phyloP scores from a whole-genome alignment of 2,888 invertebrate species.

The Ichneumoninae sp. region DNA sequence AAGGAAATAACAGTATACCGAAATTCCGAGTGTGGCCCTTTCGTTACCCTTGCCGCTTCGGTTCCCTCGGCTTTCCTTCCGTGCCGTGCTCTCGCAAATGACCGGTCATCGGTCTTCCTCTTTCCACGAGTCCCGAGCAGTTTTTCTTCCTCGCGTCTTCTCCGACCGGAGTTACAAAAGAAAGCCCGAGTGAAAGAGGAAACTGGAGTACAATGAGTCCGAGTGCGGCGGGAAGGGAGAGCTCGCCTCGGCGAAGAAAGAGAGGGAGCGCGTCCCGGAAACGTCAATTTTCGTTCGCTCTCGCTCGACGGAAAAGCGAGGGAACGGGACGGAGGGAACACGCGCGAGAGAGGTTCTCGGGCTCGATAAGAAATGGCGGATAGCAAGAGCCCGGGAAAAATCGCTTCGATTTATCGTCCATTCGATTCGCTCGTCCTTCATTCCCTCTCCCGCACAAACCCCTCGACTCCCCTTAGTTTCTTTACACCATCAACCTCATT shows the following conservation, averaged over 20 bases:
- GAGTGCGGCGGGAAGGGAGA: constrained; percentile 3
- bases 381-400: constrained; percentile 42
- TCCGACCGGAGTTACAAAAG: constrained; percentile 44
- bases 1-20: constrained; percentile 49
- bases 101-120: constrained; percentile 55
- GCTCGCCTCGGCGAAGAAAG: not conserved
- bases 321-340: constrained; percentile 62
- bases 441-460: constrained; percentile 37
- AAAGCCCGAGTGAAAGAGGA: constrained; percentile 40
- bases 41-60: constrained; percentile 15
- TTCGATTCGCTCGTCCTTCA: constrained; percentile 62
- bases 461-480: constrained; percentile 49
- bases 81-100: constrained; percentile 54
- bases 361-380: constrained; percentile 60
- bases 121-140: constrained; percentile 19
- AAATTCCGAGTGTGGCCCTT: constrained; percentile 40
- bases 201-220: constrained; percentile 64
- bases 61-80: constrained; percentile 12
- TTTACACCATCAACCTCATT: constrained; percentile 26
- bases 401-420: constrained; percentile 66
- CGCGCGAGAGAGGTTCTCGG: constrained; percentile 51
- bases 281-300: constrained; percentile 74
- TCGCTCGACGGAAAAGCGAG: constrained; percentile 66
- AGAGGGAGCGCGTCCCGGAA: constrained; percentile 72
- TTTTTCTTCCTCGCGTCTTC: constrained; percentile 11